phyloP scores from a whole-genome alignment of 1,140 invertebrate genomes.

The Diachasmimorpha longicaudata region DNA sequence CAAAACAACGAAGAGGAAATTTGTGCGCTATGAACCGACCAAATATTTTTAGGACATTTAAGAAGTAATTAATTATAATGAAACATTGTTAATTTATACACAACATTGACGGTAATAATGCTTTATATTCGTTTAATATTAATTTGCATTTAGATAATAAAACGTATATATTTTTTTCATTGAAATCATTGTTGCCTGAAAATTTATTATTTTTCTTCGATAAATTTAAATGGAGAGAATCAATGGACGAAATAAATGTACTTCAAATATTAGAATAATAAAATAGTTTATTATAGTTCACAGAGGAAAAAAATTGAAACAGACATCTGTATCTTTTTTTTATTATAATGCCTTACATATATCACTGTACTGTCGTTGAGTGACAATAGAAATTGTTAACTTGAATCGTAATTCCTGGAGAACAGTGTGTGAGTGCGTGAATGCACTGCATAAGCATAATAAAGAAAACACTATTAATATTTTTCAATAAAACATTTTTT shows the following conservation, averaged over 20 bases:
- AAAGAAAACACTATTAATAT: neutral
- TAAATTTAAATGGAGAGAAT: neutral
- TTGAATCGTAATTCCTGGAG: slow-evolving; percentile 38
- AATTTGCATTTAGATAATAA: neutral
- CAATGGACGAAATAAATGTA: slow-evolving; percentile 9
- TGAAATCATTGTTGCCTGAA: slow-evolving; percentile 3
- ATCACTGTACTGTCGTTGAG: slow-evolving; percentile 53
- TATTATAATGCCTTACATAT: slow-evolving; percentile 58
- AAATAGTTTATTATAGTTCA: slow-evolving; percentile 65
- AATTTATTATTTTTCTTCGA: slow-evolving; percentile 12
- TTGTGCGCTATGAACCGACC: slow-evolving; percentile 51
- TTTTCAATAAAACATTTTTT: neutral
- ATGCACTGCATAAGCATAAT: neutral
- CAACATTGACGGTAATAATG: slow-evolving; percentile 4
- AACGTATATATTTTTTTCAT: slow-evolving; percentile 10
- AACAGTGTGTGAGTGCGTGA: slow-evolving; percentile 19
- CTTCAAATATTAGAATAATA: slow-evolving; percentile 50
- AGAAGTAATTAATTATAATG: slow-evolving; percentile 36
- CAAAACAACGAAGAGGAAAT: slow-evolving; percentile 8
- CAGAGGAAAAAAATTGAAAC: slow-evolving; percentile 56
- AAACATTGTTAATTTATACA: slow-evolving; percentile 8
- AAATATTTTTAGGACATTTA: slow-evolving; percentile 58
- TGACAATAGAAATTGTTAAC: slow-evolving; percentile 49
- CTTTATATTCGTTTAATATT: slow-evolving; percentile 10
- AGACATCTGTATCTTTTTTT: slow-evolving; percentile 17